phyloP scores from a whole-genome alignment of 2,888 invertebrate genomes.

The Dolichomitus sp. region DNA sequence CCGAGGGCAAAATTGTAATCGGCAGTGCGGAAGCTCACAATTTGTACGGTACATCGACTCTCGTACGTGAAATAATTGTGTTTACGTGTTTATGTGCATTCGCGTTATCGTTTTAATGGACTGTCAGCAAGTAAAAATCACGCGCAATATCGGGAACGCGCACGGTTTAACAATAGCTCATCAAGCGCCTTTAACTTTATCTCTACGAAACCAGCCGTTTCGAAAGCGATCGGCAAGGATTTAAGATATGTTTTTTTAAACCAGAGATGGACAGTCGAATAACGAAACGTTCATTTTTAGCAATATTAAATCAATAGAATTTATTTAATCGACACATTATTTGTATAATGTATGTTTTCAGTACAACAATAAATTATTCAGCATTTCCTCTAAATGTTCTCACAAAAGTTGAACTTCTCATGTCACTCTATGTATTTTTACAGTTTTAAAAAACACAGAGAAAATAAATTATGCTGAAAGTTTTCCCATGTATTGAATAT shows the following conservation, averaged over 20 bases:
- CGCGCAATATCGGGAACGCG: not conserved
- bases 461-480: not conserved
- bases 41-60: not conserved
- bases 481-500: not conserved
- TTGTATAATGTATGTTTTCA: not conserved
- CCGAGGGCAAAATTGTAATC: slow-evolving; percentile 25
- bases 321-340: not conserved
- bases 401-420: not conserved
- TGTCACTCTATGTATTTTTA: not conserved
- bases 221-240: slow-evolving; percentile 1
- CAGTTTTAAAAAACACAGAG: not conserved
- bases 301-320: not conserved
- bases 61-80: slow-evolving; percentile 3
- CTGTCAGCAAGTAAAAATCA: not conserved
- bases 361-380: no score
- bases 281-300: not conserved
- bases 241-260: slow-evolving; percentile 2
- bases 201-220: not conserved
- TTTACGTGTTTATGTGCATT: not conserved
- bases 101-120: slow-evolving; percentile 12
- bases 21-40: not conserved
- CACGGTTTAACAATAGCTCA: not conserved
- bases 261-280: slow-evolving; percentile 6
- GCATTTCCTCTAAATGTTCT: not conserved
- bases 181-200: slow-evolving; percentile 6